Evolutionary conservation across 2,888 invertebrate species (phyloP).

Genomic region (Sialis lutaria): DNA sequence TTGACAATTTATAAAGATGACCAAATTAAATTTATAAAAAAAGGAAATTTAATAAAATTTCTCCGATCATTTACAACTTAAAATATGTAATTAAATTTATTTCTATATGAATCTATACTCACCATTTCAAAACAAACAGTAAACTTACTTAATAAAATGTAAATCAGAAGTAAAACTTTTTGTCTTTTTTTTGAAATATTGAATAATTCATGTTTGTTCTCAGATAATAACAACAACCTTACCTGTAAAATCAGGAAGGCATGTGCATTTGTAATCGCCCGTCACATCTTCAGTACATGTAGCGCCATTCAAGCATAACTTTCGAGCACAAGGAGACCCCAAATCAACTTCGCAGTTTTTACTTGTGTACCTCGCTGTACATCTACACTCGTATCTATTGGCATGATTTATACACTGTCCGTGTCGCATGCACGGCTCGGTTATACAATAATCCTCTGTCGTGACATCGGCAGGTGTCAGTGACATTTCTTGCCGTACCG

Average conservation of each 20-base stretch:
- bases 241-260: constrained; percentile 49
- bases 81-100: too few species aligned
- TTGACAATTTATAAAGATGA: too few species aligned
- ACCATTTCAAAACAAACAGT: too few species aligned
- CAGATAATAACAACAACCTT: constrained; percentile 4
- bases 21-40: too few species aligned
- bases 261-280: constrained; percentile 56
- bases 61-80: too few species aligned
- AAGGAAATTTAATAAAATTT: too few species aligned
- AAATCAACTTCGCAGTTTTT: constrained; percentile 74
- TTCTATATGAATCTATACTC: too few species aligned
- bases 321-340: constrained; percentile 49
- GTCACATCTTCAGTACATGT: constrained; percentile 48
- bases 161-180: constrained; percentile 2
- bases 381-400: constrained; percentile 70
- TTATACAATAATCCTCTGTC: constrained; percentile 42
- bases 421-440: constrained; percentile 69
- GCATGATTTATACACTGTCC: constrained; percentile 60
- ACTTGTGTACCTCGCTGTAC: constrained; percentile 68
- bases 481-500: constrained; percentile 1
- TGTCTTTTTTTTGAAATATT: neutral
- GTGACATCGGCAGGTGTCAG: neutral
- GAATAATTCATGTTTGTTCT: neutral
- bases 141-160: neutral
- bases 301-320: constrained; percentile 57